Conservation (phyloP, 1,140 invertebrate species). For the Tetragonula clypearis region DNA sequence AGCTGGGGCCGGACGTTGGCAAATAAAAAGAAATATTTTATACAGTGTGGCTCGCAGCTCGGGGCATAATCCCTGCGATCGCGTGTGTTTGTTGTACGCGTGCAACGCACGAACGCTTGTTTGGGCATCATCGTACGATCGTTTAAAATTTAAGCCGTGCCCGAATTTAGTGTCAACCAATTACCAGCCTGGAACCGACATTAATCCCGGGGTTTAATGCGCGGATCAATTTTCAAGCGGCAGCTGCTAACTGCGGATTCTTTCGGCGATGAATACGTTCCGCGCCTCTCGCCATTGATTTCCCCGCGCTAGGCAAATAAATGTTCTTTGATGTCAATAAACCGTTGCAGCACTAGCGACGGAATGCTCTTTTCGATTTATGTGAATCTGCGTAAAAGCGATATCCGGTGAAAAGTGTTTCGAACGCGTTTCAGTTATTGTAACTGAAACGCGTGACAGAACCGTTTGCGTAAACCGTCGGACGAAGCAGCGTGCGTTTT, state of each 20-base stretch:
- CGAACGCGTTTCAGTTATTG: constrained; percentile 10
- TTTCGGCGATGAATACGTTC: constrained; percentile 39
- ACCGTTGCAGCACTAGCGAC: neutral
- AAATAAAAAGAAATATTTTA: constrained; percentile 53
- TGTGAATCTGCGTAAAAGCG: neutral
- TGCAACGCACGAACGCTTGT: neutral
- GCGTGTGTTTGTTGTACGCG: neutral
- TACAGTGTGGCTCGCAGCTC: neutral
- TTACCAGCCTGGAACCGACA: constrained; percentile 52
- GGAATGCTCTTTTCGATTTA: constrained; percentile 6
- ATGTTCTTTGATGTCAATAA: constrained; percentile 48
- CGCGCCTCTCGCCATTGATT: constrained; percentile 35
- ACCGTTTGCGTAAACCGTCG: neutral
- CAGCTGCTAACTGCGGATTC: constrained; percentile 48
- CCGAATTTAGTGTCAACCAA: constrained; percentile 54
- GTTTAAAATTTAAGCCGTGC: constrained; percentile 59
- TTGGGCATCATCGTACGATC: constrained; percentile 13
- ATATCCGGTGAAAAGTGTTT: constrained; percentile 18
- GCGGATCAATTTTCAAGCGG: constrained; percentile 58
- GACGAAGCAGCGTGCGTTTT: neutral
- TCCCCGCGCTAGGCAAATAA: constrained; percentile 47
- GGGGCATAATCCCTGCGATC: constrained; percentile 34
- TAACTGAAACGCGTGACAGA: constrained; percentile 3
- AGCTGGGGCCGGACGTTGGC: neutral
- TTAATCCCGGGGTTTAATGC: constrained; percentile 61